Base-by-base conservation (phyloP, 2,888 invertebrate genomes). In the Callosobruchus maculatus region DNA sequence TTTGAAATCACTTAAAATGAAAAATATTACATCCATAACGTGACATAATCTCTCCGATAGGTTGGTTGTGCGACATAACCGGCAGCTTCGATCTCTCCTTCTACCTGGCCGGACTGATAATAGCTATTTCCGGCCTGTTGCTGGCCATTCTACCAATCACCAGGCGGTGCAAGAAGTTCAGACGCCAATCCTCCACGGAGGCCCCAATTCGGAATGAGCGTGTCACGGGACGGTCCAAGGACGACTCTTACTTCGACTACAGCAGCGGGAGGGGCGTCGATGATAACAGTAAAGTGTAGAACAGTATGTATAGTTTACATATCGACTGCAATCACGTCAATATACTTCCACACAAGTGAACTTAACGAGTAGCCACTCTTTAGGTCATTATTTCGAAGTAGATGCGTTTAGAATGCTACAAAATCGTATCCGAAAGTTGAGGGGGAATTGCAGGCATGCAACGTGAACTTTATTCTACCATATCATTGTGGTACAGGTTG, bases 11-110 rank as follows among this genome's bases (percentile, higher is more conserved):
- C n/a, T n/a, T n/a, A n/a, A n/a, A n/a, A n/a, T n/a, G n/a, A n/a
- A n/a, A n/a, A n/a, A n/a, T n/a, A n/a, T n/a, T n/a, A n/a, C n/a
- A n/a, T n/a, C n/a, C n/a, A 71, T 22, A 71, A 71, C 2, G 18
- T 31, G 21, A 22, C 22, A 21, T 18, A 2, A 22, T 66, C 49
- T 74, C 72, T 72, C 67, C 79, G 79, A 74, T 88, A 95, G 95
- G 95, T 70, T 94, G 93, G 93, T 89, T 95, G 68, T 94, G 91
- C 87, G 95, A 96, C 86, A 89, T 93, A 74, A 94, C 94, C 0
- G 91, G 91, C 70, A 91, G 90, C 9, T 95, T 95, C 88, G 91
- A 94, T 85, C 88, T 94, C 71, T 93, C 95, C 0, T 96, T 96
- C 88, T 95, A 94, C 88, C 84, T 94, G 73, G 93, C 95, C 0